Conservation (phyloP, 2,113 vertebrate genomes). For the Connochaetes taurinus region DNA sequence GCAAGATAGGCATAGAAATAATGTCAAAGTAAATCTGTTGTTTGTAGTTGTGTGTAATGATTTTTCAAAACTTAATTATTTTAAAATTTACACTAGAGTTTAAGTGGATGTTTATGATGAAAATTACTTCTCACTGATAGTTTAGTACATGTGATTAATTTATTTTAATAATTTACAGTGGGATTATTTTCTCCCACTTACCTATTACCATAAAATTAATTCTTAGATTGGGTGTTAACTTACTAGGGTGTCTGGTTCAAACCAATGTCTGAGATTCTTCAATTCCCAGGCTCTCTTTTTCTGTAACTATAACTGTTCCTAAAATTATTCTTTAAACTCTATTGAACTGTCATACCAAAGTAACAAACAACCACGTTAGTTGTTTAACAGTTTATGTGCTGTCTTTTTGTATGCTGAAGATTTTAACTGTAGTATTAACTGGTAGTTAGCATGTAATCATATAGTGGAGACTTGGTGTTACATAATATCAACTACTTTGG, state of each 20-base stretch:
- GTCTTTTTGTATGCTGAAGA: conserved; percentile 26
- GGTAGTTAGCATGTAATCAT: conserved; percentile 4
- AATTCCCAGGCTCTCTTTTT: not conserved
- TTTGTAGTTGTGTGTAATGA: not conserved
- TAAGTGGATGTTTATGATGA: not conserved
- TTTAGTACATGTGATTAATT: not conserved
- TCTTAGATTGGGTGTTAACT: not conserved
- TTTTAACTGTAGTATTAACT: conserved; percentile 19
- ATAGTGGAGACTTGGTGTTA: conserved; percentile 23
- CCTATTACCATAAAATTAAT: not conserved
- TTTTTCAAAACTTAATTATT: conserved; percentile 39
- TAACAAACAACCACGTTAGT: not conserved
- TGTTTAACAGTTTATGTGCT: conserved; percentile 7
- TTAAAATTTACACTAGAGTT: not conserved
- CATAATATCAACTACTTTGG: conserved; percentile 40
- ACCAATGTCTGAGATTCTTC: conserved; percentile 17
- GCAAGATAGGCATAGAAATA: not conserved
- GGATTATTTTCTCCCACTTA: not conserved
- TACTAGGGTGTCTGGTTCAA: not conserved
- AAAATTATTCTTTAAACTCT: conserved; percentile 28
- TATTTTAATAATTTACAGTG: not conserved
- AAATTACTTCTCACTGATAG: conserved; percentile 24
- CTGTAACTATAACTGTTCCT: not conserved
- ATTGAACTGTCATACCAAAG: not conserved
- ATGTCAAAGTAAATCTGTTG: not conserved